Evolutionary conservation across 2,888 invertebrate species (phyloP).

Genomic region (Spisula subtruncata): DNA sequence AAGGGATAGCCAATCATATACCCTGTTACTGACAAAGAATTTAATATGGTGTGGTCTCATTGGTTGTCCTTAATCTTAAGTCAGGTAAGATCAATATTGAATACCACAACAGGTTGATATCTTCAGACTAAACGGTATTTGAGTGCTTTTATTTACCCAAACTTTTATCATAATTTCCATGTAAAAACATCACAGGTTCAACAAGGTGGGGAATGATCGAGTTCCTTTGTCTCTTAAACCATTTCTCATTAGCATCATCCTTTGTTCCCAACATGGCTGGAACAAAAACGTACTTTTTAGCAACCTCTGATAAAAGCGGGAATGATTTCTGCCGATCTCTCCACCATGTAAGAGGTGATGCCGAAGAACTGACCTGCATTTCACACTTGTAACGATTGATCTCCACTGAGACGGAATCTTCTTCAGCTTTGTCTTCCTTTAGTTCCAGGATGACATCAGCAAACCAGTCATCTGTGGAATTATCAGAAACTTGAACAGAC

Average conservation of each 20-base stretch:
- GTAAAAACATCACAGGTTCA: constrained; percentile 41
- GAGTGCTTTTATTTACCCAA: background rate
- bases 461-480: constrained; percentile 64
- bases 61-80: too few relatives aligned
- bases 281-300: constrained; percentile 64
- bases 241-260: constrained; percentile 29
- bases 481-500: constrained; percentile 7
- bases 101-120: too few relatives aligned
- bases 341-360: constrained; percentile 73
- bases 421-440: constrained; percentile 36
- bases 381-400: constrained; percentile 65
- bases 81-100: too few relatives aligned
- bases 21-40: too few relatives aligned
- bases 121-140: too few relatives aligned
- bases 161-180: constrained; percentile 32
- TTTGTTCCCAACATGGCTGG: constrained; percentile 54
- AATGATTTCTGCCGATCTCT: constrained; percentile 62
- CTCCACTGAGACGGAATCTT: constrained; percentile 68
- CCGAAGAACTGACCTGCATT: constrained; percentile 61
- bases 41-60: too few relatives aligned
- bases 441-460: constrained; percentile 70
- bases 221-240: constrained; percentile 46
- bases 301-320: constrained; percentile 68
- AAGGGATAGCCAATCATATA: too few relatives aligned
- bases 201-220: constrained; percentile 35